These are phyloP conservation scores for Heliconius sara DNA, from an alignment of 2,888 invertebrate genomes.

Conservation along the genomic window DNA sequence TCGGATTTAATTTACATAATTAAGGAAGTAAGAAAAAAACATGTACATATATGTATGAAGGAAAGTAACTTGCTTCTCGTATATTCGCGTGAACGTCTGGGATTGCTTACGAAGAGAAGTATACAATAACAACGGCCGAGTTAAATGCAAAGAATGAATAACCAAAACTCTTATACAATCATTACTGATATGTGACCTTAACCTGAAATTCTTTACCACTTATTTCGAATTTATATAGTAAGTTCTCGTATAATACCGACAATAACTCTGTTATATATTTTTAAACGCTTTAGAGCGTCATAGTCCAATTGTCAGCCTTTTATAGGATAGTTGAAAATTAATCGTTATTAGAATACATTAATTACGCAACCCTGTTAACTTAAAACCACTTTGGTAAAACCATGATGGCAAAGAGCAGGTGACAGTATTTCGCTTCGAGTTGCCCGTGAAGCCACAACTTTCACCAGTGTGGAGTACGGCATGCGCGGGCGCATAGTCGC, in stretches of 20 bases:
- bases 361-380: conserved; percentile 41
- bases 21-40: conserved; percentile 2
- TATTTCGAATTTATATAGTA: conserved; percentile 40
- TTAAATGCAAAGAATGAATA: conserved; percentile 43
- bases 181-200: conserved; percentile 71
- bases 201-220: conserved; percentile 71
- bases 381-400: conserved; percentile 46
- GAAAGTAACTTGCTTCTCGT: background rate
- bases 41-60: background rate
- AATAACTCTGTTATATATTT: background rate
- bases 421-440: conserved; percentile 48
- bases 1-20: background rate
- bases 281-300: background rate
- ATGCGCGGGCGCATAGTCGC: conserved; percentile 56
- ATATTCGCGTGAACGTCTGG: background rate
- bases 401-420: conserved; percentile 46
- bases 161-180: conserved; percentile 66
- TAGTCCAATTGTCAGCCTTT: background rate
- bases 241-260: background rate
- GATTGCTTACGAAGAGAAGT: conserved; percentile 9
- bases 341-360: conserved; percentile 28
- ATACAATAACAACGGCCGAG: conserved; percentile 25
- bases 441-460: conserved; percentile 67
- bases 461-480: conserved; percentile 59
- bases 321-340: conserved; percentile 23